phyloP scores from a whole-genome alignment of 2,113 vertebrate genomes.

The Mastomys natalensis region DNA sequence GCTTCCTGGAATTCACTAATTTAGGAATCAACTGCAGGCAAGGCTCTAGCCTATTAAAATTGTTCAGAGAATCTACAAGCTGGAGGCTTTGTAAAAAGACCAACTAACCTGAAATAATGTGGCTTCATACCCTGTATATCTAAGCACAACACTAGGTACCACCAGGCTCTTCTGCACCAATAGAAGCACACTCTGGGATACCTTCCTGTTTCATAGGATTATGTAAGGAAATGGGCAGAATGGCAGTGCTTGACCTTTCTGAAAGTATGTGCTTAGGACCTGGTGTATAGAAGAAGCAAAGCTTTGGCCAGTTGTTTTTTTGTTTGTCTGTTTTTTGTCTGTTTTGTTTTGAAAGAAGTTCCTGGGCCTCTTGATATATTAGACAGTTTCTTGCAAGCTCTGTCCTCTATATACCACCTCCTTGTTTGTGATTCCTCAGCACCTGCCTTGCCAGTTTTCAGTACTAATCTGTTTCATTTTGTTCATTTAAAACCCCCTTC shows the following conservation, averaged over 20 bases:
- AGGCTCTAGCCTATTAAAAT: not conserved
- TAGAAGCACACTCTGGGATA: not conserved
- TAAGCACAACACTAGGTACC: not conserved
- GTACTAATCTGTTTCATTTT: not conserved
- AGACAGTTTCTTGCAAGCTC: not conserved
- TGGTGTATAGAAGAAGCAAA: not conserved
- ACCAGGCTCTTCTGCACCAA: not conserved
- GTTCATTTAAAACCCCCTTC: not conserved
- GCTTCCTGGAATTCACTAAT: not conserved
- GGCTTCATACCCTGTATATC: not conserved
- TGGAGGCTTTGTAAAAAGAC: conserved; percentile 7
- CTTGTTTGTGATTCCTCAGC: not conserved
- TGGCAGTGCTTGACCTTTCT: not conserved
- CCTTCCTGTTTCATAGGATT: not conserved
- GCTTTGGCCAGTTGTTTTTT: not conserved
- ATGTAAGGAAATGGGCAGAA: not conserved
- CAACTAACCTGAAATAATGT: not conserved
- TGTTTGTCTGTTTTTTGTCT: no score
- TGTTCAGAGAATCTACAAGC: not conserved
- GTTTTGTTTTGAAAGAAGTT: not conserved
- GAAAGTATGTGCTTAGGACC: not conserved
- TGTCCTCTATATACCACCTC: not conserved
- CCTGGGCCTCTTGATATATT: not conserved
- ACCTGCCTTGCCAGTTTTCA: not conserved
- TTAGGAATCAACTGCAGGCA: not conserved